A percentile compares a stretch with the other conserved stretches of the same genome.
phyloP scores from a whole-genome alignment of 1,140 invertebrate genomes.

The Luehdorfia chinensis region DNA sequence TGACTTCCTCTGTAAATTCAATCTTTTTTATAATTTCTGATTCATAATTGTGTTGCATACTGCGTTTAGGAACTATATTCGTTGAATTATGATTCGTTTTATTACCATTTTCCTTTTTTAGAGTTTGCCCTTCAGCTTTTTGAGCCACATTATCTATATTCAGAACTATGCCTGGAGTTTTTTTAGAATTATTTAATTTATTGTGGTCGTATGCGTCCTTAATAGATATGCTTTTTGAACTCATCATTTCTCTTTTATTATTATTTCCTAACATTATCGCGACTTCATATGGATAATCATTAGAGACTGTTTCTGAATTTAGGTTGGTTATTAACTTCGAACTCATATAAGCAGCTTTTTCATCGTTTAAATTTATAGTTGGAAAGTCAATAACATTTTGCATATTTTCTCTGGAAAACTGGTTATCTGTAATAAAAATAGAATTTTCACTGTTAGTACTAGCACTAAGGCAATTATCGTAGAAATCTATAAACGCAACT shows the following conservation, averaged over 20 bases:
- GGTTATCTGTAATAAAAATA: conserved; percentile 1
- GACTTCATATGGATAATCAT: conserved; percentile 55
- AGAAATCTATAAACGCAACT: too few relatives aligned
- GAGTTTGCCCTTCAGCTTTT: conserved; percentile 3
- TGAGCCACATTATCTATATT: conserved; percentile 6
- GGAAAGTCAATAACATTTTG: neutral
- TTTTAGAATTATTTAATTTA: conserved; percentile 10
- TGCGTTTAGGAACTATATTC: conserved; percentile 33
- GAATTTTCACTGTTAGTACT: too few relatives aligned
- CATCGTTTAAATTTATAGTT: neutral
- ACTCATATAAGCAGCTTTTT: conserved; percentile 20
- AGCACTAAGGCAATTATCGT: too few relatives aligned
- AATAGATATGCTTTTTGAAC: neutral
- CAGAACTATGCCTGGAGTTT: neutral
- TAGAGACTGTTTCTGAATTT: conserved; percentile 41
- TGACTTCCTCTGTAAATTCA: conserved; percentile 32
- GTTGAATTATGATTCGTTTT: conserved; percentile 11
- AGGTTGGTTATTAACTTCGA: conserved; percentile 37
- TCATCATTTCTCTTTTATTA: conserved; percentile 17
- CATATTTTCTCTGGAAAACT: neutral
- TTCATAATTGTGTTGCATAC: conserved; percentile 38
- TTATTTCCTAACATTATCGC: conserved; percentile 38
- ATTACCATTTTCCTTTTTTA: conserved; percentile 12
- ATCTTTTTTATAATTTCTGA: conserved; percentile 37
- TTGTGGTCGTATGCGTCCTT: conserved; percentile 3